phyloP scores from a whole-genome alignment of 2,797 vertebrate genomes.

The Babyrousa celebensis region DNA sequence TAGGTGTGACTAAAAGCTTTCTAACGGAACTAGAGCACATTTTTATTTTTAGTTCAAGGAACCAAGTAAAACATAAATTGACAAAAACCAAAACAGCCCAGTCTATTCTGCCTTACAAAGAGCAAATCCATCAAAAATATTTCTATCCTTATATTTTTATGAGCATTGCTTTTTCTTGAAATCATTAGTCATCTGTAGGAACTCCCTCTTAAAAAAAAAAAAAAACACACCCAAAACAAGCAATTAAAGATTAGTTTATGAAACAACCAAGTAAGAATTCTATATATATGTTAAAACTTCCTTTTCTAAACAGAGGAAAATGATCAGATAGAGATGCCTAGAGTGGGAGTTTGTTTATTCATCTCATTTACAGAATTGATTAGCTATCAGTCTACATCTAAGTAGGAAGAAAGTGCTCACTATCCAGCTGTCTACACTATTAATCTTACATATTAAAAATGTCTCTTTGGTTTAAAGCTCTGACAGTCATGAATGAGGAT shows the following conservation, averaged over 20 bases:
- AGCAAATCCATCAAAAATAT: slow-evolving; percentile 47
- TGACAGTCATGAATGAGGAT: slow-evolving; percentile 6
- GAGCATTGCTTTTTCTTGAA: slow-evolving; percentile 39
- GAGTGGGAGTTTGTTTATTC: not conserved
- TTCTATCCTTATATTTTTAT: slow-evolving; percentile 1
- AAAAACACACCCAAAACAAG: not conserved
- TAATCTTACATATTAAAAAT: not conserved
- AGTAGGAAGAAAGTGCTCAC: too few relatives aligned
- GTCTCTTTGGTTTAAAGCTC: not conserved
- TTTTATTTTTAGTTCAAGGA: slow-evolving; percentile 63
- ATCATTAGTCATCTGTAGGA: slow-evolving; percentile 5
- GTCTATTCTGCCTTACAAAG: slow-evolving; percentile 50
- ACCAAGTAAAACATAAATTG: slow-evolving; percentile 61
- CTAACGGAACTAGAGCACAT: not conserved
- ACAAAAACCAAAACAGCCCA: not conserved
- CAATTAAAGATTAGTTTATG: slow-evolving; percentile 53
- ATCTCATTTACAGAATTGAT: not conserved
- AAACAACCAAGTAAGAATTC: slow-evolving; percentile 30
- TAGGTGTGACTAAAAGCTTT: slow-evolving; percentile 28
- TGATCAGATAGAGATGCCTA: not conserved
- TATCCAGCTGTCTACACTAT: not conserved
- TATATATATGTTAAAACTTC: slow-evolving; percentile 14
- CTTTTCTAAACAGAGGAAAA: slow-evolving; percentile 50
- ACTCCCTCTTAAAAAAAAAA: not conserved
- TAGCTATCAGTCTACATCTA: not conserved